A percentile compares a stretch with the other conserved stretches of the same genome.
These are phyloP conservation scores for Sarcophaga caerulescens DNA, from an alignment of 2,888 invertebrate species.

Conservation along the genomic window DNA sequence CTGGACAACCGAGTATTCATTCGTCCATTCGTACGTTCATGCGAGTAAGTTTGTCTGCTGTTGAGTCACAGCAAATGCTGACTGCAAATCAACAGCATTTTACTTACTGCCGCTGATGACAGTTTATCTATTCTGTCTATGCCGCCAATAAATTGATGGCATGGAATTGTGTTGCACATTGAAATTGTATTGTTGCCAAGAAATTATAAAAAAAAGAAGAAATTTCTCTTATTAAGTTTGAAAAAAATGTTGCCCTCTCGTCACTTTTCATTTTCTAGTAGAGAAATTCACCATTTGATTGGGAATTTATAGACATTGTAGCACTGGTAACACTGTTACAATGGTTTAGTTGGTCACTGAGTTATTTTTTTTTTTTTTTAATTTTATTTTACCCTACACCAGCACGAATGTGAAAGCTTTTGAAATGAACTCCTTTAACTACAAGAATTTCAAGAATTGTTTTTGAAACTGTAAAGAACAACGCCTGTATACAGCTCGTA, in stretches of 20 bases:
- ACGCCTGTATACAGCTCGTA: too few species aligned
- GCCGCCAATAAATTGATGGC: not conserved
- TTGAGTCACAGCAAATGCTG: slow-evolving; percentile 13
- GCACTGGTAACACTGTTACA: not conserved
- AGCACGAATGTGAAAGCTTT: too few species aligned
- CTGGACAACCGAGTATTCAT: not conserved
- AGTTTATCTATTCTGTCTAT: not conserved
- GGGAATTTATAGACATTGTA: not conserved
- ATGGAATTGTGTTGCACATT: not conserved
- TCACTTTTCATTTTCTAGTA: too few species aligned
- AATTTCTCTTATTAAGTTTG: not conserved
- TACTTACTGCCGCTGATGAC: not conserved
- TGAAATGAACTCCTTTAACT: too few species aligned
- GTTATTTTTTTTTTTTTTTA: not conserved
- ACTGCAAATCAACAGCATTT: slow-evolving; percentile 12
- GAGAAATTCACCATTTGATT: too few species aligned
- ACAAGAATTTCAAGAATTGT: too few species aligned
- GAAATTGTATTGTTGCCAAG: not conserved
- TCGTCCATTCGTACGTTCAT: slow-evolving; percentile 26
- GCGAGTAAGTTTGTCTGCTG: slow-evolving; percentile 5
- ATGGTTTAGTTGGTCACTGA: not conserved
- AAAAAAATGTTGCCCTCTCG: not conserved
- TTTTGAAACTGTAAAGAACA: too few species aligned
- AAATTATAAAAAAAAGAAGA: too few species aligned
- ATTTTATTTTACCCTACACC: not conserved